phyloP scores from a whole-genome alignment of 2,113 vertebrate genomes.

The Zosterops japonicus region DNA sequence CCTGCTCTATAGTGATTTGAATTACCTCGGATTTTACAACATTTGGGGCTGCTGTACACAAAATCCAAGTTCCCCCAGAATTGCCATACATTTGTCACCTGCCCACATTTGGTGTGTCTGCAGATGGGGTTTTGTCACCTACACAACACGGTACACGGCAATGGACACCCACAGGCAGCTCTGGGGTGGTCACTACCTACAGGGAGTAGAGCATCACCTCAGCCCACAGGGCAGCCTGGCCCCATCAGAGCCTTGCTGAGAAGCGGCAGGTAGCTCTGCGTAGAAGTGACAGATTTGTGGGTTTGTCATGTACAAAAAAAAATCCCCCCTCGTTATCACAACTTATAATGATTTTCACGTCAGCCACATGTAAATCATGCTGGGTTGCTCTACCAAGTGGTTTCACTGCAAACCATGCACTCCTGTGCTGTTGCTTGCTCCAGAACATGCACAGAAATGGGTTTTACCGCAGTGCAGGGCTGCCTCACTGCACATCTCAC shows the following conservation, averaged over 20 bases:
- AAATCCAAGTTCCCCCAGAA: rapidly evolving
- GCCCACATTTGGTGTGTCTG: too few relatives aligned
- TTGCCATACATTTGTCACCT: rapidly evolving
- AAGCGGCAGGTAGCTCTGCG: rapidly evolving
- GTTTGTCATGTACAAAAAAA: background rate
- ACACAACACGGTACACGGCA: rapidly evolving
- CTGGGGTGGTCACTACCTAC: rapidly evolving
- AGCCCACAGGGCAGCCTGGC: too few relatives aligned
- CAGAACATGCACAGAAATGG: rapidly evolving
- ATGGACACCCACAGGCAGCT: rapidly evolving
- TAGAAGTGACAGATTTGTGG: background rate
- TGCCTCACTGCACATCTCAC: rapidly evolving
- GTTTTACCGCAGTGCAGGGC: background rate
- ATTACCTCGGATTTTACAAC: background rate
- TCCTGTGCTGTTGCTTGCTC: background rate
- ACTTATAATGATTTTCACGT: background rate
- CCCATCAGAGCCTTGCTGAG: too few relatives aligned
- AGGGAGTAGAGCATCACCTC: background rate
- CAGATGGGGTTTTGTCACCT: rapidly evolving
- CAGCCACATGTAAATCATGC: background rate
- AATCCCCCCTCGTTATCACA: too few relatives aligned
- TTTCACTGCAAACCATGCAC: background rate
- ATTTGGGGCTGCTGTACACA: background rate
- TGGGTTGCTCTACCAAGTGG: background rate
- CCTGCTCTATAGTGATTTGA: rapidly evolving